Percentiles rank a stretch among this genome's conserved stretches.
phyloP scores from a whole-genome alignment of 2,888 invertebrate species.

The Ophonus ardosiacus region DNA sequence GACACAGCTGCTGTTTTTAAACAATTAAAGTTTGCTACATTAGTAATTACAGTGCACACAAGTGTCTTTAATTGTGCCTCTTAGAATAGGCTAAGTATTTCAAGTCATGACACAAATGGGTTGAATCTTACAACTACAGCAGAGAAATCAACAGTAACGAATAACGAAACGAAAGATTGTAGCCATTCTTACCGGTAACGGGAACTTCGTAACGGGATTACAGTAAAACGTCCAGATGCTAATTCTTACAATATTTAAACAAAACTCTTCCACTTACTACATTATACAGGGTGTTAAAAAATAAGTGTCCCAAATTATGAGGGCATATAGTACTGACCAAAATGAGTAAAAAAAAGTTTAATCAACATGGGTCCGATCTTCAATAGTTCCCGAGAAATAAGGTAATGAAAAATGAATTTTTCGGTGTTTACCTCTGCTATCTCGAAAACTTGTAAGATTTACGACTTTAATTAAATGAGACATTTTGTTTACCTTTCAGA shows the following conservation, averaged over 20 bases:
- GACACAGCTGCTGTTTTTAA: conserved; percentile 76
- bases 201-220: conserved; percentile 9
- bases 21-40: conserved; percentile 75
- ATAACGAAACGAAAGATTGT: conserved; percentile 1
- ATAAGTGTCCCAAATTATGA: too few relatives aligned
- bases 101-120: conserved; percentile 36
- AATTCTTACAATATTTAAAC: not conserved
- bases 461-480: too few relatives aligned
- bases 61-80: conserved; percentile 75
- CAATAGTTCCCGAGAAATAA: too few relatives aligned
- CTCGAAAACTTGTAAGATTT: too few relatives aligned
- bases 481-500: too few relatives aligned
- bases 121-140: conserved; percentile 17
- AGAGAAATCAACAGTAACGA: conserved; percentile 16
- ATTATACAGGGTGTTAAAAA: too few relatives aligned
- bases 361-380: too few relatives aligned
- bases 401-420: too few relatives aligned
- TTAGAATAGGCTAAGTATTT: conserved; percentile 63
- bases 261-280: not conserved
- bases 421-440: too few relatives aligned
- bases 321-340: too few relatives aligned
- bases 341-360: too few relatives aligned
- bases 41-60: conserved; percentile 74
- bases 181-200: conserved; percentile 8
- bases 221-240: conserved; percentile 5